Percentiles rank a stretch among this genome's conserved stretches.
Conservation (phyloP, 1,140 invertebrate species). For the Aphelinus atriplicis region DNA sequence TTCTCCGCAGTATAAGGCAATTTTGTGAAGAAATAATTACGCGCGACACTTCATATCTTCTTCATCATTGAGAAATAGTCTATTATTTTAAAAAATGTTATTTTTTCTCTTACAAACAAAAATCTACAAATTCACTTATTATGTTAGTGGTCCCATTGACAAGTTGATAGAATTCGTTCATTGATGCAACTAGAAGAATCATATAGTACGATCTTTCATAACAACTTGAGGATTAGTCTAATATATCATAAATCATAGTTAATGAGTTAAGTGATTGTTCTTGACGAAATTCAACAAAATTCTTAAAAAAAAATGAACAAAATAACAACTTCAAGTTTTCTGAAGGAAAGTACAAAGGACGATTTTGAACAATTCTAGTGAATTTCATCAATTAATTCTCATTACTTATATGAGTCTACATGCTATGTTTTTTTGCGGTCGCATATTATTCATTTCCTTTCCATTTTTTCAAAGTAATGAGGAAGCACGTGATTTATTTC, state of each 20-base stretch:
- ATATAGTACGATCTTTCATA: not conserved
- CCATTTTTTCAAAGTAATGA: not conserved
- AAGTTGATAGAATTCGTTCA: slow-evolving; percentile 55
- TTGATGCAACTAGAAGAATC: slow-evolving; percentile 13
- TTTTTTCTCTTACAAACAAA: slow-evolving; percentile 43
- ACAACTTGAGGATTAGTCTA: slow-evolving; percentile 25
- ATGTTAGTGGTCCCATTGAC: slow-evolving; percentile 58
- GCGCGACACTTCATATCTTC: not conserved
- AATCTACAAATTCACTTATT: slow-evolving; percentile 51
- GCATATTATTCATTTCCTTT: slow-evolving; percentile 19
- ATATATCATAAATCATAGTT: slow-evolving; percentile 18
- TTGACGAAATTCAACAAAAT: slow-evolving; percentile 15
- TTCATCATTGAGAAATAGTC: slow-evolving; percentile 6
- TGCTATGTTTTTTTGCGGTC: slow-evolving; percentile 34
- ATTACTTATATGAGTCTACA: slow-evolving; percentile 40
- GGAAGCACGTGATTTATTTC: slow-evolving; percentile 39
- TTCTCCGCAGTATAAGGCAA: slow-evolving; percentile 8
- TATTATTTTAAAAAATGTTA: slow-evolving; percentile 10
- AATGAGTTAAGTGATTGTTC: slow-evolving; percentile 26
- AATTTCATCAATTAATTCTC: slow-evolving; percentile 60
- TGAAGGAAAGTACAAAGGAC: slow-evolving; percentile 9
- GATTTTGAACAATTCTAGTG: slow-evolving; percentile 52
- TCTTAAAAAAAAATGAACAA: slow-evolving; percentile 17
- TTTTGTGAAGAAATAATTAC: slow-evolving; percentile 7
- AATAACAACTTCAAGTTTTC: not conserved